Conservation (phyloP, 1,140 invertebrate species). For the Sminthurides bifidus region DNA sequence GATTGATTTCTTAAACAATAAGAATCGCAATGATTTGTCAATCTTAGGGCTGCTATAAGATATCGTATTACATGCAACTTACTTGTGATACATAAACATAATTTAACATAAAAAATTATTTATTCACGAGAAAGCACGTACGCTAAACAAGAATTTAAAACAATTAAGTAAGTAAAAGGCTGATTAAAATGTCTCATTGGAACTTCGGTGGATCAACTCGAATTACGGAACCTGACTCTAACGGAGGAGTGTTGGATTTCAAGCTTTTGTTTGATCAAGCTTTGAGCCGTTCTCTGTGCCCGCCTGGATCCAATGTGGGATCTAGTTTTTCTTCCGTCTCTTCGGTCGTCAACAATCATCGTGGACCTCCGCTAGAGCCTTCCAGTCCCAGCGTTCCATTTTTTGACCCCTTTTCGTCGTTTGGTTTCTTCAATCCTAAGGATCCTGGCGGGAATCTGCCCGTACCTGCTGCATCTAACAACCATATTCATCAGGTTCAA, state of each 20-base stretch:
- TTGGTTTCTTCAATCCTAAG: constrained; percentile 31
- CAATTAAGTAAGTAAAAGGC: background rate
- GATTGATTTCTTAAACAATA: background rate
- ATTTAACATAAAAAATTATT: constrained; percentile 1
- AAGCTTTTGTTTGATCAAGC: constrained; percentile 24
- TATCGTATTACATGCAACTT: constrained; percentile 12
- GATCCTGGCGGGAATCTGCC: constrained; percentile 19
- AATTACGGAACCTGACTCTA: constrained; percentile 4
- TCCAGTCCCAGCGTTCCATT: constrained; percentile 8
- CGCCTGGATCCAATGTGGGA: background rate
- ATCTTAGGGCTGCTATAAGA: no score
- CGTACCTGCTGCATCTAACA: constrained; percentile 9
- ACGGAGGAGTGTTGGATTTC: constrained; percentile 14
- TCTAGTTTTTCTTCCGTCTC: background rate
- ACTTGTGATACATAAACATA: constrained; percentile 10
- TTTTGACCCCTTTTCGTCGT: constrained; percentile 29
- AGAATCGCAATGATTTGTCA: no score
- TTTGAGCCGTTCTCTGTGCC: constrained; percentile 1
- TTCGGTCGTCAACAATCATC: background rate
- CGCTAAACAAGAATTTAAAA: background rate
- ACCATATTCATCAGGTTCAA: constrained; percentile 18
- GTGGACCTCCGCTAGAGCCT: background rate
- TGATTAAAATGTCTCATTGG: constrained; percentile 20
- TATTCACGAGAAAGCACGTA: background rate
- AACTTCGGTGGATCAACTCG: constrained; percentile 19